A percentile compares a stretch with the other conserved stretches of the same genome.
phyloP scores from a whole-genome alignment of 1,140 invertebrate species.

The Micrasema longulum region DNA sequence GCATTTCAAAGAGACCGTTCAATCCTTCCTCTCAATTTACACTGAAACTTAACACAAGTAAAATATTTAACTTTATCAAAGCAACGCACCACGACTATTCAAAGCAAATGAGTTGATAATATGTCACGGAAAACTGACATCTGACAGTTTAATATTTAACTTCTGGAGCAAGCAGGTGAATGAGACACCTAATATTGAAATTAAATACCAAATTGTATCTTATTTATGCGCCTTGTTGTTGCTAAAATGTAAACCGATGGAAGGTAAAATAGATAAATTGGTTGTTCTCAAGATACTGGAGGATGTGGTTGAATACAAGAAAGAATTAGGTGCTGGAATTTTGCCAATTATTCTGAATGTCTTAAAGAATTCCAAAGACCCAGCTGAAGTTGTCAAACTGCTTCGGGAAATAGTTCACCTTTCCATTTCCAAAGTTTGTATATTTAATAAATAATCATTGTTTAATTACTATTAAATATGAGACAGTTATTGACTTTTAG shows the following conservation, averaged over 20 bases:
- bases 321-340: constrained; percentile 16
- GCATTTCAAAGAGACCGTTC: neutral
- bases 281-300: constrained; percentile 16
- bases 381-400: constrained; percentile 20
- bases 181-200: neutral
- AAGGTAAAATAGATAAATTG: constrained; percentile 7
- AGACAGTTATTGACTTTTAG: neutral
- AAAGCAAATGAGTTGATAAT: constrained; percentile 19
- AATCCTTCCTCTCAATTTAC: constrained; percentile 5
- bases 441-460: neutral
- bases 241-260: constrained; percentile 5
- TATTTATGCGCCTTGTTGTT: constrained; percentile 31
- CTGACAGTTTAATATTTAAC: constrained; percentile 12
- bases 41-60: constrained; percentile 20
- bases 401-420: constrained; percentile 36
- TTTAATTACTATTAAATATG: no score
- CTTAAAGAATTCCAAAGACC: constrained; percentile 14
- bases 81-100: constrained; percentile 24
- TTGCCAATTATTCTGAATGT: constrained; percentile 25
- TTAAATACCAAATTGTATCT: constrained; percentile 23
- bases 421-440: constrained; percentile 34
- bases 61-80: constrained; percentile 39
- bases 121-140: constrained; percentile 6
- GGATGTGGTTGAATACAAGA: constrained; percentile 19
- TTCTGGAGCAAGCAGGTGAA: constrained; percentile 29